Evolutionary conservation across 2,888 invertebrate species (phyloP), one percentile per base, ranked within the genome.

Genomic region (Mantis religiosa): DNA sequence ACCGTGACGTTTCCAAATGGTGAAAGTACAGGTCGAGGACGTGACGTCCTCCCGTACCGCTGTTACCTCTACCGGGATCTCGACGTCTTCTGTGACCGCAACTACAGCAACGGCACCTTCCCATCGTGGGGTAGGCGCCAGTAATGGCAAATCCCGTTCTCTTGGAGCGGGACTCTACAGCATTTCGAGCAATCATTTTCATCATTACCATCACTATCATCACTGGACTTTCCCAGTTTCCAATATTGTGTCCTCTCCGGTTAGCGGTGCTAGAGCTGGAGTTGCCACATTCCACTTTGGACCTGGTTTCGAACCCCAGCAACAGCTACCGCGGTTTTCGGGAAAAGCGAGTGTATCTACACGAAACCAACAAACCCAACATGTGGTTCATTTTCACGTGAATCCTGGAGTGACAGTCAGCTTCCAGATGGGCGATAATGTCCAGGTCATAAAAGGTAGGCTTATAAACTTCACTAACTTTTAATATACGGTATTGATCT

Each of bases 401-500:
- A 96, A 96, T 93, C 96, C 96, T 20, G 97, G 97, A n/a, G 96
- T 97, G 91, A 96, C 96, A 34, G 95, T 97, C 92, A 96, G 96
- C 91, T 95, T 97, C 91, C 95, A 96, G 93, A 95, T 96, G 92
- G 96, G 96, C 91, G 96, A 96, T 91, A 96, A 95, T 92, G 94
- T 96, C 91, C 96, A 97, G 93, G 94, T 96, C 91, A 95, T 97
- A 91, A 95, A 95, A 95, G 97, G 97, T 97, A 94, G 92, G 93
- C 15, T 3, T 2, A 20, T 54, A 12, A 3, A 12, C 6, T 41
- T 41, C 9, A 41, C 41, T 41, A 12, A 12, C 9, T 41, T 12
- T 41, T 1, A 41, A 9, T 41, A 41, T 41, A 41, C 6, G 6
- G 41, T 41, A n/a, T n/a, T n/a, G 1, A 41, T 12, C 12, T 12